Evolutionary conservation across 2,888 invertebrate genomes (phyloP).

Genomic region (Luperina nickerlii): DNA sequence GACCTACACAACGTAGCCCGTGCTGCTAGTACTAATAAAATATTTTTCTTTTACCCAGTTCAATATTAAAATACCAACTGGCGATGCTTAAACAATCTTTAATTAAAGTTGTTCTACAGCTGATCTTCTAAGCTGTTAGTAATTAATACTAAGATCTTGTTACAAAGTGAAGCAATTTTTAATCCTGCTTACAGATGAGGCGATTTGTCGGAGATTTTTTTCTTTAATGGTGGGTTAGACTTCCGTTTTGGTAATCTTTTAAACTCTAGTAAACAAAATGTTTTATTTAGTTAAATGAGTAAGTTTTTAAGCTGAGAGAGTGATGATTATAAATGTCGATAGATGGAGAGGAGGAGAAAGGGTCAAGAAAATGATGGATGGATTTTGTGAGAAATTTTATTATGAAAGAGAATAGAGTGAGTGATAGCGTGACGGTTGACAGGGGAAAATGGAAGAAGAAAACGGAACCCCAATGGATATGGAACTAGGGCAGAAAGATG

Average conservation of each 20-base stretch:
- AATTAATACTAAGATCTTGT: conserved; percentile 69
- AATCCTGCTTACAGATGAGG: conserved; percentile 50
- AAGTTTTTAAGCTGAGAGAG: neutral
- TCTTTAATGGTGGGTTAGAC: conserved; percentile 5
- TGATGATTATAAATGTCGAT: conserved; percentile 1
- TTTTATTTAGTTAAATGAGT: neutral
- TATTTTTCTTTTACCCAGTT: neutral
- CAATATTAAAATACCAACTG: conserved; percentile 13
- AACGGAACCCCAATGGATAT: too few species aligned
- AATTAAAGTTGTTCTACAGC: conserved; percentile 46
- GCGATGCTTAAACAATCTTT: conserved; percentile 18
- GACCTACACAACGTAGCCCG: too few species aligned
- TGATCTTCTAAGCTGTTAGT: conserved; percentile 61
- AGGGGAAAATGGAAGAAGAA: neutral
- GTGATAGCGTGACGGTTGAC: neutral
- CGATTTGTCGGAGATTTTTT: conserved; percentile 41
- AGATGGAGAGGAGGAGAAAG: too few species aligned
- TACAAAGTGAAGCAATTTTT: conserved; percentile 65
- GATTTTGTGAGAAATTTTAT: neutral
- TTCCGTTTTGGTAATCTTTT: conserved; percentile 14
- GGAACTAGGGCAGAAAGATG: too few species aligned
- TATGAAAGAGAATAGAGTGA: neutral
- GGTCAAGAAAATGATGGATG: too few species aligned
- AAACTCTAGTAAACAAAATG: neutral
- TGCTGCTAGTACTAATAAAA: neutral